These are phyloP conservation scores for Hoplostethus mediterraneus DNA, from an alignment of 2,797 vertebrate species.

Conservation along the genomic window DNA sequence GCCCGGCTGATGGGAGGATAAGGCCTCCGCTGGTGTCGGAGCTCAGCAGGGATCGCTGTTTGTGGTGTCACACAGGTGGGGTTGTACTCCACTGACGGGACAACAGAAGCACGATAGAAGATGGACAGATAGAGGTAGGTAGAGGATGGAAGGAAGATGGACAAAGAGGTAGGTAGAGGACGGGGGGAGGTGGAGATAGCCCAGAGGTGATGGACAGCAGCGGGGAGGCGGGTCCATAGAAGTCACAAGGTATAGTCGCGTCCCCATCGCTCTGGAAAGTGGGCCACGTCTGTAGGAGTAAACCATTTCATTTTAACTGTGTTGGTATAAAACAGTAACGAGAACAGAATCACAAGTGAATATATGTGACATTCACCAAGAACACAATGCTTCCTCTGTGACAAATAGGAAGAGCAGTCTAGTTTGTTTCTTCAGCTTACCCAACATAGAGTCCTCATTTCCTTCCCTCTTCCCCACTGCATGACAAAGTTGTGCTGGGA, in stretches of 20 bases:
- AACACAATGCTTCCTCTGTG: too few species aligned
- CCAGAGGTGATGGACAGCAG: too few species aligned
- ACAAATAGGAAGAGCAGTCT: too few species aligned
- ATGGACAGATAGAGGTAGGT: conserved; percentile 28
- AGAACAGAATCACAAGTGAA: too few species aligned
- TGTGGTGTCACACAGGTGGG: conserved; percentile 35
- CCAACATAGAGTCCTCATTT: conserved; percentile 16
- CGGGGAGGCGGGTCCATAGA: too few species aligned
- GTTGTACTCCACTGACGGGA: conserved; percentile 18
- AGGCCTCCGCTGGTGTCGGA: conserved; percentile 42
- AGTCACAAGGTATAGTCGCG: too few species aligned
- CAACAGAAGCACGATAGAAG: conserved; percentile 11
- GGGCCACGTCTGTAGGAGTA: too few species aligned
- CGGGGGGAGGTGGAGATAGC: neutral
- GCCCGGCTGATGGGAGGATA: conserved; percentile 52
- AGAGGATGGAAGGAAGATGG: neutral
- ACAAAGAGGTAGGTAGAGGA: neutral
- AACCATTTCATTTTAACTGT: too few species aligned
- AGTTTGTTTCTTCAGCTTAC: too few species aligned
- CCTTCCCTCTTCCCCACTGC: conserved; percentile 2
- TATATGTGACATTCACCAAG: too few species aligned
- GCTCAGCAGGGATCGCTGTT: conserved; percentile 21
- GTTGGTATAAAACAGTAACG: too few species aligned
- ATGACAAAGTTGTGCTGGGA: conserved; percentile 5
- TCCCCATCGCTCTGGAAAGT: neutral